Percentiles rank a stretch among this genome's conserved stretches.
These are phyloP conservation scores for Microtus pennsylvanicus DNA, from an alignment of 2,113 vertebrate species.

Conservation along the genomic window DNA sequence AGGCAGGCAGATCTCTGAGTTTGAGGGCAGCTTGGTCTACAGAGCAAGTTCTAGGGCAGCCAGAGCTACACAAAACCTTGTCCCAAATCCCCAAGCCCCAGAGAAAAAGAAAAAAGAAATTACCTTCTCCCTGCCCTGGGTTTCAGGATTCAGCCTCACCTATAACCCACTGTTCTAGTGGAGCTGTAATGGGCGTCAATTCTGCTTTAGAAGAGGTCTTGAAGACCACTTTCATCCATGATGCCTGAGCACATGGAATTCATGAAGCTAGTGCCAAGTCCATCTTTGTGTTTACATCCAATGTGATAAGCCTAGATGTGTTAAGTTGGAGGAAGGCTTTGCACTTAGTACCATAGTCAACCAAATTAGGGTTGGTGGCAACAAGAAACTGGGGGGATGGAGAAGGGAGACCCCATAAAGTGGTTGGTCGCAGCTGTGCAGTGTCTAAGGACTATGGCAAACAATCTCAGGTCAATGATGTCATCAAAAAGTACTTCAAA, in stretches of 20 bases:
- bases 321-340: neutral
- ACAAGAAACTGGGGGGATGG: neutral
- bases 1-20: no score
- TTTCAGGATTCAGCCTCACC: neutral
- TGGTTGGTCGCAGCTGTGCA: neutral
- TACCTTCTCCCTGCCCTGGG: neutral
- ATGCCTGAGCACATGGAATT: neutral
- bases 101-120: neutral
- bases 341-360: neutral
- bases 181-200: neutral
- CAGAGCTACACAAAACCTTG: neutral
- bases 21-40: neutral
- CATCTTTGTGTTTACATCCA: neutral
- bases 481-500: neutral
- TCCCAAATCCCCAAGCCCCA: neutral
- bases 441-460: neutral
- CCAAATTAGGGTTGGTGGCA: neutral
- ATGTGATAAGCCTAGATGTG: neutral
- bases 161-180: neutral
- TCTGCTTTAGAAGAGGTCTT: neutral
- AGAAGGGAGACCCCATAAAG: neutral
- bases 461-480: neutral
- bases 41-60: neutral
- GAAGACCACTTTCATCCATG: neutral
- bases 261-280: neutral